A percentile compares a stretch with the other conserved stretches of the same genome.
Conservation (phyloP, 2,888 invertebrate species). For the Cataglyphis albicans region DNA sequence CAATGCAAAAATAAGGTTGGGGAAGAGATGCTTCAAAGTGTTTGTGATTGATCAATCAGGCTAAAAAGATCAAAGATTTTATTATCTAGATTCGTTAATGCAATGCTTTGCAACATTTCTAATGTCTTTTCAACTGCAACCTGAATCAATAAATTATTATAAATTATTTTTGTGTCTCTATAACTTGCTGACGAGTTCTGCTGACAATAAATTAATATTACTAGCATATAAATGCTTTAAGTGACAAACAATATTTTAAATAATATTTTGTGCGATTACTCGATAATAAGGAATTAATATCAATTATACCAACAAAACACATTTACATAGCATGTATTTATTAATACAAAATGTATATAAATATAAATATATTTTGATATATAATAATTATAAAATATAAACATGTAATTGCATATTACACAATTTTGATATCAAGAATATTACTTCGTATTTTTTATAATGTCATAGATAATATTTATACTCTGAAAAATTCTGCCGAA, state of each 20-base stretch:
- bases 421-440: not conserved
- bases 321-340: not conserved
- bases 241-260: not conserved
- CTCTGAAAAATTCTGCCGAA: not conserved
- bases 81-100: too few species aligned
- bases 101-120: too few species aligned
- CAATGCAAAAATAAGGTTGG: too few species aligned
- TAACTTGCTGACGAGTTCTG: too few species aligned
- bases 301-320: not conserved
- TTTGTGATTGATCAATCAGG: too few species aligned
- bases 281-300: not conserved
- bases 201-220: not conserved
- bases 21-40: too few species aligned
- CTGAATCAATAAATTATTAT: too few species aligned
- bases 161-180: too few species aligned
- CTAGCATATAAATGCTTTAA: not conserved
- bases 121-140: too few species aligned
- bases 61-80: too few species aligned
- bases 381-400: not conserved
- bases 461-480: too few species aligned
- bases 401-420: not conserved
- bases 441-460: not conserved
- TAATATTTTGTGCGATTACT: not conserved
- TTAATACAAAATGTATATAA: not conserved
- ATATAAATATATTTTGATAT: not conserved